Evolutionary conservation across 2,113 vertebrate genomes (phyloP).

Genomic region (Gymnocephalus cernua): DNA sequence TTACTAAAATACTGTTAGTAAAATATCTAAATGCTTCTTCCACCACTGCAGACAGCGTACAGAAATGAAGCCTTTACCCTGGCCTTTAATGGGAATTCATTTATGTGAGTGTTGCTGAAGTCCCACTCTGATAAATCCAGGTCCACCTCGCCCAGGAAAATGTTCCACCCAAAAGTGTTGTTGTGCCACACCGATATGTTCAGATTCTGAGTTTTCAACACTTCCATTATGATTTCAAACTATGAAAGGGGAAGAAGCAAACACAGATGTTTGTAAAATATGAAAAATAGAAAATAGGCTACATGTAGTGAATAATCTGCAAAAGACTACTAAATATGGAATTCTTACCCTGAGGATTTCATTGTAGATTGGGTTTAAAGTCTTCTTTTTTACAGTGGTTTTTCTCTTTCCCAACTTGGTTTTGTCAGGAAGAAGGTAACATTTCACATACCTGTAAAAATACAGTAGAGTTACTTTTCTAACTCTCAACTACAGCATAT

Average conservation of each 20-base stretch:
- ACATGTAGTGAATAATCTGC: neutral
- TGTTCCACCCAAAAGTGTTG: slow-evolving; percentile 92
- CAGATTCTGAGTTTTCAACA: slow-evolving; percentile 87
- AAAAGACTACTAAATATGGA: neutral
- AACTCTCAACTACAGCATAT: neutral
- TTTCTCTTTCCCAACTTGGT: slow-evolving; percentile 94
- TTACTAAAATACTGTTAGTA: no score
- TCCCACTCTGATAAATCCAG: slow-evolving; percentile 91
- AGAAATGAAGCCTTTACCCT: slow-evolving; percentile 79
- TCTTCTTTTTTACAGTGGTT: slow-evolving; percentile 93
- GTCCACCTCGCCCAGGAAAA: slow-evolving; percentile 94
- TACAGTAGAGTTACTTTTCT: neutral
- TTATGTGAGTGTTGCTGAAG: slow-evolving; percentile 89
- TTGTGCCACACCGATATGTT: slow-evolving; percentile 96
- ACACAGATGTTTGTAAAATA: neutral
- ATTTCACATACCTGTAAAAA: slow-evolving; percentile 91
- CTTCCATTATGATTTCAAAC: slow-evolving; percentile 89
- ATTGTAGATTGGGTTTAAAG: slow-evolving; percentile 91
- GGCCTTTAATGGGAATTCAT: slow-evolving; percentile 89
- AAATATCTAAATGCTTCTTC: no score
- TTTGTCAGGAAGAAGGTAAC: slow-evolving; percentile 93
- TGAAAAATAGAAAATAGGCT: neutral
- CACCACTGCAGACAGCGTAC: no score
- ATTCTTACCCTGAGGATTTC: slow-evolving; percentile 90
- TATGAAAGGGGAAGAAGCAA: slow-evolving; percentile 55